Percentiles rank a stretch among this genome's conserved stretches.
phyloP scores from a whole-genome alignment of 2,797 vertebrate species.

The Microtus californicus region DNA sequence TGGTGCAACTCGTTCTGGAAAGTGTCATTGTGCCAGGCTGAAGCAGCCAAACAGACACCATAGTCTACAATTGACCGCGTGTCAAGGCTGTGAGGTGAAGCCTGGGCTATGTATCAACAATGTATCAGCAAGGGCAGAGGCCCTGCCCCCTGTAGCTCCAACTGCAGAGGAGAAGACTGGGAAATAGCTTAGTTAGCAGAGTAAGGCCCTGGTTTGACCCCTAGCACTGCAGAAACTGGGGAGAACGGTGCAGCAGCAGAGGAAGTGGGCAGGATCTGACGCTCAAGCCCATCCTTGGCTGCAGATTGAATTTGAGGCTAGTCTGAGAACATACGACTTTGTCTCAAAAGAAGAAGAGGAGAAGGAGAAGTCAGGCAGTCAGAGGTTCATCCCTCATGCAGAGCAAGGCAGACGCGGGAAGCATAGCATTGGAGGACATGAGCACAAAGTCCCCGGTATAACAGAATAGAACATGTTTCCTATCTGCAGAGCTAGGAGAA shows the following conservation, averaged over 20 bases:
- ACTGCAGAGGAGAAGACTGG: not conserved
- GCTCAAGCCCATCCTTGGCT: not conserved
- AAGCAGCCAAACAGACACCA: not conserved
- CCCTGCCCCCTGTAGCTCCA: not conserved
- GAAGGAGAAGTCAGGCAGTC: not conserved
- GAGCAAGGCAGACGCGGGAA: not conserved
- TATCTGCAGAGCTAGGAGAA: not conserved
- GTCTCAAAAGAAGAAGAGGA: not conserved
- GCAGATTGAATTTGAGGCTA: not conserved
- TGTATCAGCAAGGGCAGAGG: not conserved
- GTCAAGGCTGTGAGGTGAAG: not conserved
- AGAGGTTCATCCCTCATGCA: not conserved
- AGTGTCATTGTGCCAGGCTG: not conserved
- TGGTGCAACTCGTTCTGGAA: not conserved
- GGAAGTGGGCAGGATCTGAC: not conserved
- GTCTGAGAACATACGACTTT: not conserved
- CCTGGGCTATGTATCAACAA: not conserved
- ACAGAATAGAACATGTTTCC: not conserved
- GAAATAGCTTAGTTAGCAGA: not conserved
- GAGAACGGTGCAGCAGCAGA: not conserved
- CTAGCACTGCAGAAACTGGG: not conserved
- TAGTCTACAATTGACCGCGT: fast-evolving
- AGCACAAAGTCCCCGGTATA: not conserved
- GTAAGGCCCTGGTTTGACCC: not conserved
- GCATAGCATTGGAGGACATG: not conserved